Evolutionary conservation across 1,140 invertebrate genomes (phyloP).

Genomic region (Panulirus ornatus): DNA sequence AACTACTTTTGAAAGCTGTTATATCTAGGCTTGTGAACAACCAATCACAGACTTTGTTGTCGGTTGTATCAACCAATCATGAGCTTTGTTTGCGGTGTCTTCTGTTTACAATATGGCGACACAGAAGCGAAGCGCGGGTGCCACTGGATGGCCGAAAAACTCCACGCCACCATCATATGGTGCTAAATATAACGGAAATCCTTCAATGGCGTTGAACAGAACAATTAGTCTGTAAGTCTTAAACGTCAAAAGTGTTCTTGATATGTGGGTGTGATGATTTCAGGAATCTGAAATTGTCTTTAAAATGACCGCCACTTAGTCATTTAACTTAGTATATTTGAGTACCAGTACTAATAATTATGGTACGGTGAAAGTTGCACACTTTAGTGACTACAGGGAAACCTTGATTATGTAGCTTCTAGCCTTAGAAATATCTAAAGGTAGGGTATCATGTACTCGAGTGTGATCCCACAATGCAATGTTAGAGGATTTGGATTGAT

Average conservation of each 20-base stretch:
- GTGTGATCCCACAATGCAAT: too few relatives aligned
- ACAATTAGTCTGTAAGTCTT: slow-evolving; percentile 47
- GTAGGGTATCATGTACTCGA: too few relatives aligned
- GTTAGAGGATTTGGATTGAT: too few relatives aligned
- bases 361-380: too few relatives aligned
- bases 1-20: not conserved
- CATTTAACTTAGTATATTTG: too few relatives aligned
- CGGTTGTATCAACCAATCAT: slow-evolving; percentile 4
- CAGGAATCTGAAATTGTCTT: not conserved
- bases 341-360: too few relatives aligned
- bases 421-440: too few relatives aligned
- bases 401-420: too few relatives aligned
- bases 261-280: not conserved
- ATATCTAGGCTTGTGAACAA: not conserved
- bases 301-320: slow-evolving; percentile 49
- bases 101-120: slow-evolving; percentile 66
- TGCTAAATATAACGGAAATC: slow-evolving; percentile 55
- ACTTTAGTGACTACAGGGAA: too few relatives aligned
- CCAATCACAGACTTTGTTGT: slow-evolving; percentile 13
- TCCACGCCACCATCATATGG: slow-evolving; percentile 55
- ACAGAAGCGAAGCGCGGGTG: slow-evolving; percentile 52
- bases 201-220: slow-evolving; percentile 44
- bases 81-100: slow-evolving; percentile 2
- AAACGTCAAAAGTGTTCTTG: not conserved
- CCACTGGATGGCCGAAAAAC: slow-evolving; percentile 66